A percentile compares a stretch with the other conserved stretches of the same genome.
Conservation (phyloP, 2,888 invertebrate genomes). For the Netelia fuscicornis region DNA sequence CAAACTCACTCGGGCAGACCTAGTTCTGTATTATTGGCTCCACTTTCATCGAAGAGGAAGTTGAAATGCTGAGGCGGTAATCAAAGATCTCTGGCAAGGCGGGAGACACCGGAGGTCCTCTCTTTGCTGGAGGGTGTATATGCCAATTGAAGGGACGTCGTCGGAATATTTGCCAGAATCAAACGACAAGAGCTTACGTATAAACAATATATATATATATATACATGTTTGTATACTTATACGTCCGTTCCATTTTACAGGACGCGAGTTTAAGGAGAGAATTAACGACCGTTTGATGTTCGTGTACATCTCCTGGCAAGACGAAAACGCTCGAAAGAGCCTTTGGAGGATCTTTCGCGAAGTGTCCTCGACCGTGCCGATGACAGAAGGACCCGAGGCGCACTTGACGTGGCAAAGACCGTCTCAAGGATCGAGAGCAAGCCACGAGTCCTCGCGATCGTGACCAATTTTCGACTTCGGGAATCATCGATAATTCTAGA, state of each 20-base stretch:
- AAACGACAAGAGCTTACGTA: slow-evolving; percentile 18
- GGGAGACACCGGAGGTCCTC: background rate
- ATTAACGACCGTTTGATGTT: slow-evolving; percentile 56
- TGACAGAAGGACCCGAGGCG: background rate
- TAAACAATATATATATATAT: slow-evolving; percentile 3
- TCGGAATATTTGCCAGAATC: slow-evolving; percentile 6
- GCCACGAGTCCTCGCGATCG: slow-evolving; percentile 39
- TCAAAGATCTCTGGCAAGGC: slow-evolving; percentile 22
- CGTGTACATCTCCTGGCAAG: background rate
- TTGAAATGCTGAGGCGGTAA: slow-evolving; percentile 6
- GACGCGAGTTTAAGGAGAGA: slow-evolving; percentile 22
- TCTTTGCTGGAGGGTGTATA: slow-evolving; percentile 2
- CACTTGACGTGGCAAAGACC: slow-evolving; percentile 37
- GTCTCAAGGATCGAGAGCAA: slow-evolving; percentile 33
- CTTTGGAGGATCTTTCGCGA: slow-evolving; percentile 16
- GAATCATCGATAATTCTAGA: slow-evolving; percentile 19
- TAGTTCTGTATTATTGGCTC: background rate
- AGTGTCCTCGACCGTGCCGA: slow-evolving; percentile 40
- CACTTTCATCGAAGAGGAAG: background rate
- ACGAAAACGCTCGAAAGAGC: slow-evolving; percentile 11
- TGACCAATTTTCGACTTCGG: slow-evolving; percentile 15
- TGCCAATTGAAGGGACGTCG: background rate
- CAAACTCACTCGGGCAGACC: background rate
- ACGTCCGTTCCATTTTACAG: slow-evolving; percentile 22
- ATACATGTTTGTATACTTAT: background rate